Percentiles rank a stretch among this genome's conserved stretches.
Evolutionary conservation across 2,113 vertebrate species (phyloP).

Genomic region (Oryzias javanicus): DNA sequence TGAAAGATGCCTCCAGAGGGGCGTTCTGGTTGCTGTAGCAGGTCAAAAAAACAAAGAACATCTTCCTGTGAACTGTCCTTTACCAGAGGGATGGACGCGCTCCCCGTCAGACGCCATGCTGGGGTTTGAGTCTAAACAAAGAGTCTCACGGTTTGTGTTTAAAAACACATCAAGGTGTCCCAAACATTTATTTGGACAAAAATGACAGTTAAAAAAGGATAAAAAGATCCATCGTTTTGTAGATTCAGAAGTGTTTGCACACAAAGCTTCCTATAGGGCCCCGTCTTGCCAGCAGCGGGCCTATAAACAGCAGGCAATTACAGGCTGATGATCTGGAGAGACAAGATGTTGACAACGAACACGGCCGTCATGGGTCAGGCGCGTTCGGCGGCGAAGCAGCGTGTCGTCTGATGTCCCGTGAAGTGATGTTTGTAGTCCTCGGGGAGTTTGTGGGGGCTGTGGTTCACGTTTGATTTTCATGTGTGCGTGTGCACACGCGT

Average conservation of each 20-base stretch:
- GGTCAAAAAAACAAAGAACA: conserved; percentile 28
- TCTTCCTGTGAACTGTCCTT: conserved; percentile 26
- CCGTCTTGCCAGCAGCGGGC: no score
- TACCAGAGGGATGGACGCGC: conserved; percentile 21
- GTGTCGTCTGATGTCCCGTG: conserved; percentile 44
- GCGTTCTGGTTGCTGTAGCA: background rate
- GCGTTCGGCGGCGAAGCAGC: conserved; percentile 45
- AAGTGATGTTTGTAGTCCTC: conserved; percentile 59
- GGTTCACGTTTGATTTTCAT: conserved; percentile 28
- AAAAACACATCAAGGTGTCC: background rate
- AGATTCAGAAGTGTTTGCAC: no score
- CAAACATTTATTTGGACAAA: background rate
- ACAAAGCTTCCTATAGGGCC: no score
- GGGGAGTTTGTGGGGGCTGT: conserved; percentile 38
- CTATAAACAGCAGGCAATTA: background rate
- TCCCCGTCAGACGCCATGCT: conserved; percentile 23
- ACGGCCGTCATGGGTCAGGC: conserved; percentile 49
- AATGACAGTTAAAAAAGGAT: conserved; percentile 13
- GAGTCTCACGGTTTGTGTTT: background rate
- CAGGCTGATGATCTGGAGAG: conserved; percentile 49
- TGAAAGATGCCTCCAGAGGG: conserved; percentile 7
- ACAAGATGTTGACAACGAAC: conserved; percentile 62
- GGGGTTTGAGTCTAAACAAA: background rate
- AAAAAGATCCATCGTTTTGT: conserved; percentile 4
- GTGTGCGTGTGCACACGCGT: conserved; percentile 12